phyloP scores from a whole-genome alignment of 2,888 invertebrate genomes.

The Cyclophora albipunctata region DNA sequence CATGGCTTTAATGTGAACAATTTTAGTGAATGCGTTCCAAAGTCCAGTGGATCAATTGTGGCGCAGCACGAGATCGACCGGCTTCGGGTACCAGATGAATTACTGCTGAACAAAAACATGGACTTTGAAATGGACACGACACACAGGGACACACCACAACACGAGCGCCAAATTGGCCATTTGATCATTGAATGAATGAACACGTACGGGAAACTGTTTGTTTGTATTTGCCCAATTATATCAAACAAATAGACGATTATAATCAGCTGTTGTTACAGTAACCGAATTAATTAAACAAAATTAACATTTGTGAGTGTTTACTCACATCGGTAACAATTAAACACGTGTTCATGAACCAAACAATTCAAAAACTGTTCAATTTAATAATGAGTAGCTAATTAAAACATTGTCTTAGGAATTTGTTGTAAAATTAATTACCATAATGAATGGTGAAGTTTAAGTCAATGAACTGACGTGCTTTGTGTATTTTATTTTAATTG shows the following conservation, averaged over 20 bases:
- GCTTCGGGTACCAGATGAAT: constrained; percentile 33
- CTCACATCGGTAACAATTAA: neutral
- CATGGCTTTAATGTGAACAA: too few species aligned
- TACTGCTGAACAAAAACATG: constrained; percentile 32
- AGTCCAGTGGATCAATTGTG: constrained; percentile 50
- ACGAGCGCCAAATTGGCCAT: constrained; percentile 9
- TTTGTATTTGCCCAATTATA: constrained; percentile 1
- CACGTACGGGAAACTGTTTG: constrained; percentile 14
- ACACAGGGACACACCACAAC: constrained; percentile 5
- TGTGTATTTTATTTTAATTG: constrained; percentile 6
- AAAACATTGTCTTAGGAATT: constrained; percentile 2
- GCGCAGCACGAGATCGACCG: constrained; percentile 26
- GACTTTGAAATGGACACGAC: constrained; percentile 28
- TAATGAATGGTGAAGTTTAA: constrained; percentile 2
- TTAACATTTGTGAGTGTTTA: neutral
- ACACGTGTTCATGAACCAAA: neutral
- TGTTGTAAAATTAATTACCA: constrained; percentile 6
- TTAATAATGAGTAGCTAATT: constrained; percentile 3
- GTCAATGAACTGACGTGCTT: constrained; percentile 16
- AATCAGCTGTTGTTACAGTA: too few species aligned
- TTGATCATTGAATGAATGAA: constrained; percentile 14
- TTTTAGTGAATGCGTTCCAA: constrained; percentile 34
- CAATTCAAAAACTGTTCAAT: neutral
- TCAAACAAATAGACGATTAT: too few species aligned
- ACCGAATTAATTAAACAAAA: too few species aligned